Percentiles rank a stretch among this genome's conserved stretches.
Conservation (phyloP, 2,797 vertebrate species). For the Erethizon dorsatum region DNA sequence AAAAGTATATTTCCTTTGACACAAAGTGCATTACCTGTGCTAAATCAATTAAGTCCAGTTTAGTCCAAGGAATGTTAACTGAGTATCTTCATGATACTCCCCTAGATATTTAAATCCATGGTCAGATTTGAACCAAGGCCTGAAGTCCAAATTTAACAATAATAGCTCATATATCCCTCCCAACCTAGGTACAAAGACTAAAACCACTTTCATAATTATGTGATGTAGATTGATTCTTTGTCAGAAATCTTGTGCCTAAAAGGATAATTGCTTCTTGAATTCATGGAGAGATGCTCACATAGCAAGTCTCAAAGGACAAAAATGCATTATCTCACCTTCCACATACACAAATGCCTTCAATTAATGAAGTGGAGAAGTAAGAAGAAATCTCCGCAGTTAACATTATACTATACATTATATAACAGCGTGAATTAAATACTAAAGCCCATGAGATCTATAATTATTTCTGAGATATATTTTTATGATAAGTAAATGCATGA, state of each 20-base stretch:
- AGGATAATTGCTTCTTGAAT: slow-evolving; percentile 24
- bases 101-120: background rate
- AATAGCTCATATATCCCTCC: background rate
- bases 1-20: background rate
- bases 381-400: slow-evolving; percentile 41
- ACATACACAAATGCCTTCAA: background rate
- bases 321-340: background rate
- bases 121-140: background rate
- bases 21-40: background rate
- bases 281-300: background rate
- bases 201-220: background rate
- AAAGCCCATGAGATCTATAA: slow-evolving; percentile 15
- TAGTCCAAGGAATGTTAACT: background rate
- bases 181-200: background rate
- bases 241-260: background rate
- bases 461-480: slow-evolving; percentile 31
- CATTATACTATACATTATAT: background rate
- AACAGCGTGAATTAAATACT: slow-evolving; percentile 19
- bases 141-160: slow-evolving; percentile 45
- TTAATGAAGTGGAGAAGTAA: background rate
- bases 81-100: background rate
- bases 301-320: background rate
- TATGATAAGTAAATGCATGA: slow-evolving; percentile 16
- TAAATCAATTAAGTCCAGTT: background rate
- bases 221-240: slow-evolving; percentile 45